Evolutionary conservation across 2,888 invertebrate genomes (phyloP).

Genomic region (Anthrax anthrax): DNA sequence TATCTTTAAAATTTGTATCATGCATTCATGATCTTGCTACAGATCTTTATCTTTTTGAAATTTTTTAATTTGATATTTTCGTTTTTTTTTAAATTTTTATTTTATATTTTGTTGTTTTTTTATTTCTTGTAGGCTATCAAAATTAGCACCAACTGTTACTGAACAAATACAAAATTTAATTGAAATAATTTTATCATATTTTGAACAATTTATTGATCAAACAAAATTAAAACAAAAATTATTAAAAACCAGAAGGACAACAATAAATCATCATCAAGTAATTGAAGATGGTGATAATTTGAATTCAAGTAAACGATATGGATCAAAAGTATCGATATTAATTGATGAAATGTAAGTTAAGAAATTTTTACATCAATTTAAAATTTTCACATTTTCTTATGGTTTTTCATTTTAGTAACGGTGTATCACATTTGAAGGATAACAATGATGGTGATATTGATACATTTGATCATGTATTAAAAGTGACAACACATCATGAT

Average conservation of each 20-base stretch:
- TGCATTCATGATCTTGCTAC: too few species aligned
- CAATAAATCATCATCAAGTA: too few species aligned
- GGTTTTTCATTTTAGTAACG: neutral
- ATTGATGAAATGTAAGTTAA: slow-evolving; percentile 27
- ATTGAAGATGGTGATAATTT: too few species aligned
- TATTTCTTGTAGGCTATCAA: slow-evolving; percentile 21
- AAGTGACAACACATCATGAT: slow-evolving; percentile 73
- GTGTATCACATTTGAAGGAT: neutral
- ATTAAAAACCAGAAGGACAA: too few species aligned
- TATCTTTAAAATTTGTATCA: too few species aligned
- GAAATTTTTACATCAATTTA: neutral
- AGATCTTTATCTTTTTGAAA: too few species aligned
- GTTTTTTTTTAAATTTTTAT: too few species aligned
- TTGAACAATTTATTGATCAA: slow-evolving; percentile 17
- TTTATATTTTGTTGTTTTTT: too few species aligned
- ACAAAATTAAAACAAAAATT: neutral
- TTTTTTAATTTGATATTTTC: too few species aligned
- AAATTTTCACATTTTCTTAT: too few species aligned
- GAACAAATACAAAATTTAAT: slow-evolving; percentile 39
- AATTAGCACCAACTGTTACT: slow-evolving; percentile 27
- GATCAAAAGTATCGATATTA: slow-evolving; percentile 27
- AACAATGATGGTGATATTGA: slow-evolving; percentile 28
- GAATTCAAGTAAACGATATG: slow-evolving; percentile 25
- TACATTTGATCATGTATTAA: slow-evolving; percentile 54
- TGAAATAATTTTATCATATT: slow-evolving; percentile 44